Evolutionary conservation across 2,888 invertebrate species (phyloP).

Genomic region (Agrochola circellaris): DNA sequence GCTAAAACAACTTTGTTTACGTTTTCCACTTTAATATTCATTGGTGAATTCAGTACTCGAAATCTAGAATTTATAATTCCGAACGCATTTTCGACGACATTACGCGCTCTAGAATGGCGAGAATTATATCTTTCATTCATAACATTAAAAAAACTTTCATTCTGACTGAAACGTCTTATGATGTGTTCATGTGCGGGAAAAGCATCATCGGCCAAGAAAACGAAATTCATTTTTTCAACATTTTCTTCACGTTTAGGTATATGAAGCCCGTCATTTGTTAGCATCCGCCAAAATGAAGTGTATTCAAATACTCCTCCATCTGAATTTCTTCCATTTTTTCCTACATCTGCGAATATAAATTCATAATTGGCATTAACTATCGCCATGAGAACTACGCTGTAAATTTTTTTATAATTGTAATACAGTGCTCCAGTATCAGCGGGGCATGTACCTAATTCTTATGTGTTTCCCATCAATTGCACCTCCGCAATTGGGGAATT

Average conservation of each 20-base stretch:
- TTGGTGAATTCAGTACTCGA: slow-evolving; percentile 28
- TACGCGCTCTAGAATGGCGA: slow-evolving; percentile 29
- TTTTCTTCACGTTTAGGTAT: slow-evolving; percentile 33
- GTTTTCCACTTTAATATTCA: slow-evolving; percentile 31
- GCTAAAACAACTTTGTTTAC: slow-evolving; percentile 33
- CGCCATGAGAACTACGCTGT: background rate
- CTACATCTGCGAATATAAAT: slow-evolving; percentile 30
- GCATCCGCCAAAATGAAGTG: slow-evolving; percentile 16
- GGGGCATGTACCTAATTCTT: background rate
- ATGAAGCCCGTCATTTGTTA: slow-evolving; percentile 34
- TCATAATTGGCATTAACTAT: slow-evolving; percentile 16
- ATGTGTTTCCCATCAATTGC: slow-evolving; percentile 15
- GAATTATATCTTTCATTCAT: slow-evolving; percentile 27
- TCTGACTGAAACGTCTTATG: slow-evolving; percentile 26
- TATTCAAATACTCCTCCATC: background rate
- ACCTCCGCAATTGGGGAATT: slow-evolving; percentile 55
- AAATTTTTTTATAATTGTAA: background rate
- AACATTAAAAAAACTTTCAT: slow-evolving; percentile 27
- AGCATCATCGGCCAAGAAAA: slow-evolving; percentile 26
- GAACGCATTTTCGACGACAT: slow-evolving; percentile 29
- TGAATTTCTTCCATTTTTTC: slow-evolving; percentile 21
- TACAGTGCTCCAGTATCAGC: background rate
- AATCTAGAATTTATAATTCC: slow-evolving; percentile 30
- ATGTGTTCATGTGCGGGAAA: slow-evolving; percentile 24
- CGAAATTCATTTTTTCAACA: slow-evolving; percentile 24